Conservation (phyloP, 2,113 vertebrate genomes). For the Sinocyclocheilus maitianheensis region DNA sequence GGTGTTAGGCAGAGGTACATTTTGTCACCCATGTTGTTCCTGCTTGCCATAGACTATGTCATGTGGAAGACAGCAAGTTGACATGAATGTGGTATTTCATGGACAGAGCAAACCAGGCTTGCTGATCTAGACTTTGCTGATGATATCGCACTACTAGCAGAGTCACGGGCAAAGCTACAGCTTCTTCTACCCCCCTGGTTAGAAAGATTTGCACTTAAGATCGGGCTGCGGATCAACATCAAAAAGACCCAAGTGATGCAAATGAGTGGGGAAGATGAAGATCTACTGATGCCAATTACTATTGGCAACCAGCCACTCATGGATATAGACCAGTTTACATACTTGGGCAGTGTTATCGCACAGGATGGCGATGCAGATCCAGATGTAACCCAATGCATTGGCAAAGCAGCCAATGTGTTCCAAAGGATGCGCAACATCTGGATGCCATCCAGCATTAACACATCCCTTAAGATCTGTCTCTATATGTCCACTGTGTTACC, state of each 20-base stretch:
- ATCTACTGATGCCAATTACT: not conserved
- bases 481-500: not conserved
- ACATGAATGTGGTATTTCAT: not conserved
- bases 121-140: not conserved
- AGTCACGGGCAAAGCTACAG: not conserved
- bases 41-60: not conserved
- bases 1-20: not conserved
- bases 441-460: not conserved
- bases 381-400: not conserved
- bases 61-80: not conserved
- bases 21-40: not conserved
- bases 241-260: not conserved
- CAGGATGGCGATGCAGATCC: not conserved
- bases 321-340: not conserved
- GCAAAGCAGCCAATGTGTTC: not conserved
- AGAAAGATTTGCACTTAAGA: not conserved
- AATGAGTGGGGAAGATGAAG: not conserved
- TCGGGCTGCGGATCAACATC: not conserved
- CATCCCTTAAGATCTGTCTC: not conserved
- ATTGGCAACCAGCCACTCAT: not conserved
- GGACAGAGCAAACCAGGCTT: not conserved
- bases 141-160: not conserved
- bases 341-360: not conserved
- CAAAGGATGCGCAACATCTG: not conserved
- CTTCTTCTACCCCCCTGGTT: not conserved